Evolutionary conservation across 1,140 invertebrate genomes (phyloP).

Genomic region (Macrocentrus cingulum): DNA sequence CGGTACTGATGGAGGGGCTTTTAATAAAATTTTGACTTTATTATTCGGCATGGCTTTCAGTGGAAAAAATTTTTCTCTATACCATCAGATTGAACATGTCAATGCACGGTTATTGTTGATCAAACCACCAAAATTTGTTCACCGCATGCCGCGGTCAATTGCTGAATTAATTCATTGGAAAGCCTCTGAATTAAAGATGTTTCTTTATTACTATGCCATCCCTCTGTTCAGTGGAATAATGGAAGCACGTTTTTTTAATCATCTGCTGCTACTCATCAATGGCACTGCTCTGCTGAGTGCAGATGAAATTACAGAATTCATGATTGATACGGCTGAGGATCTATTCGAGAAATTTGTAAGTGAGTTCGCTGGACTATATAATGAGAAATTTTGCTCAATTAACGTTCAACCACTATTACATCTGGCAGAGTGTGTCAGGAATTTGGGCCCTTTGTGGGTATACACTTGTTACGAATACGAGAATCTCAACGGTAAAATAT

Average conservation of each 20-base stretch:
- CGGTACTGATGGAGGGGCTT: too few relatives aligned
- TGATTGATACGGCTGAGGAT: conserved; percentile 2
- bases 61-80: too few relatives aligned
- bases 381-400: conserved; percentile 30
- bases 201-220: conserved; percentile 29
- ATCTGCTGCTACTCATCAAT: neutral
- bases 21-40: too few relatives aligned
- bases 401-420: conserved; percentile 34
- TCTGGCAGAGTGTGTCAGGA: conserved; percentile 29
- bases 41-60: too few relatives aligned
- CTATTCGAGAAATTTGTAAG: conserved; percentile 29
- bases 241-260: conserved; percentile 22
- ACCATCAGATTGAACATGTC: too few relatives aligned
- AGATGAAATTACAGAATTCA: neutral
- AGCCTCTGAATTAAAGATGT: conserved; percentile 29
- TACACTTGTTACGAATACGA: conserved; percentile 32
- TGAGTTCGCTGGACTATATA: conserved; percentile 31
- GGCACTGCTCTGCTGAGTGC: conserved; percentile 8
- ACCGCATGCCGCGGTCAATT: conserved; percentile 31
- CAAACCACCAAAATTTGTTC: conserved; percentile 34
- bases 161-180: conserved; percentile 31
- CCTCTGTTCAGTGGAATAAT: conserved; percentile 29
- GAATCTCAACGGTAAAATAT: conserved; percentile 33
- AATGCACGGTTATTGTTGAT: conserved; percentile 17
- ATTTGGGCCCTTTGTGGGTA: conserved; percentile 31